Base-by-base conservation (phyloP, 2,113 vertebrate species). In the Electrona antarctica region DNA sequence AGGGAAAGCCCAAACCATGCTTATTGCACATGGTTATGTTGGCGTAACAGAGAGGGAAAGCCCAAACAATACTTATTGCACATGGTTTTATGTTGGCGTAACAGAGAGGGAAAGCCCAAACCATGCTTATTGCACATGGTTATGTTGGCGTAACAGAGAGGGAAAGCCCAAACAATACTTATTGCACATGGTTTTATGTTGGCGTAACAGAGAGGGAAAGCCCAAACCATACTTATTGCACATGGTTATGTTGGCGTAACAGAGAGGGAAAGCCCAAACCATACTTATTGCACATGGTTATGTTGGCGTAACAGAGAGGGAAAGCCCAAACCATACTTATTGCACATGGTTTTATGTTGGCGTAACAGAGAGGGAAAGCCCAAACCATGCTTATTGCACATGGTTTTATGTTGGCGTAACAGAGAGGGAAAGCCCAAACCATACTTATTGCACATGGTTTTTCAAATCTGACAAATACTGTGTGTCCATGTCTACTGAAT, bases 41-140 rank as follows among this genome's bases (percentile, higher is more conserved):
- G 83, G 80, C 85, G 58, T 79, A 47, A 7, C 14, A 76, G 54
- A 67, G 50, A 77, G 67, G 66, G 79, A 77, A 85, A 85, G 82
- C n/a, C n/a, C n/a, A n/a, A n/a, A n/a, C n/a, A n/a, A n/a, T n/a
- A n/a, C n/a, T n/a, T n/a, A n/a, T n/a, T n/a, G n/a, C n/a, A n/a
- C n/a, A n/a, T n/a, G n/a, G n/a, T n/a, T n/a, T 91, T 83, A 83
- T 79, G 55, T 80, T 85, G 83, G 80, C 85, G 58, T 79, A 47
- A 7, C 14, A 76, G 54, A 67, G 50, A 77, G 67, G 66, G 79
- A 77, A 85, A 85, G 82, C n/a, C n/a, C n/a, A n/a, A n/a, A n/a
- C n/a, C n/a, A n/a, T n/a, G n/a, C n/a, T n/a, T n/a, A n/a, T n/a
- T n/a, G n/a, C n/a, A n/a, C n/a, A n/a, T n/a, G n/a, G n/a, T 91